phyloP scores from a whole-genome alignment of 2,113 vertebrate genomes.

The Malurus elegans region DNA sequence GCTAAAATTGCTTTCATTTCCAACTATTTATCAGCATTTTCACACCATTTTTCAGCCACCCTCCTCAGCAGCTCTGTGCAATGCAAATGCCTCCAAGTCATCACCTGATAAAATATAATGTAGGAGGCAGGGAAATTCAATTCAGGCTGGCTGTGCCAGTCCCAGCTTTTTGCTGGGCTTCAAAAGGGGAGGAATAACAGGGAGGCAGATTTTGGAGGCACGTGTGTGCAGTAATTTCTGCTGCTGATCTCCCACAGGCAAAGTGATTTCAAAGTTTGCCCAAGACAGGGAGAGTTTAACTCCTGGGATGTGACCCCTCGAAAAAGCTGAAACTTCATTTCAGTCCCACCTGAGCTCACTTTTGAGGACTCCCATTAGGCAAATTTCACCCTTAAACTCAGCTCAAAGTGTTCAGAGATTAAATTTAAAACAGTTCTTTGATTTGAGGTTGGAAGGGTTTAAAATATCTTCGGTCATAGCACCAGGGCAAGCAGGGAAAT shows the following conservation, averaged over 20 bases:
- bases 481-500: not conserved
- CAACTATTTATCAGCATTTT: conserved; percentile 73
- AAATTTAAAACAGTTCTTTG: not conserved
- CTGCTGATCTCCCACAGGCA: not conserved
- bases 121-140: conserved; percentile 1
- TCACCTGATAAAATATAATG: conserved; percentile 1
- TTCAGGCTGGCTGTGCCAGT: not conserved
- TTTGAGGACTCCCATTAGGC: not conserved
- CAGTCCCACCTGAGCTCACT: not conserved
- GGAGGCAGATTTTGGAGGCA: not conserved
- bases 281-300: not conserved
- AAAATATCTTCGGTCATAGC: not conserved
- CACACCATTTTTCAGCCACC: conserved; percentile 31
- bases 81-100: conserved; percentile 64
- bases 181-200: not conserved
- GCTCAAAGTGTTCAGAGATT: not conserved
- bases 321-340: not conserved
- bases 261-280: not conserved
- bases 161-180: not conserved
- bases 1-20: conserved; percentile 74
- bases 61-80: conserved; percentile 35
- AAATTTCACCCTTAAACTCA: conserved; percentile 12
- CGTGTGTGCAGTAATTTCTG: not conserved
- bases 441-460: not conserved
- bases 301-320: not conserved